Conservation (phyloP, 1,140 invertebrate species). For the Bombus turneri region DNA sequence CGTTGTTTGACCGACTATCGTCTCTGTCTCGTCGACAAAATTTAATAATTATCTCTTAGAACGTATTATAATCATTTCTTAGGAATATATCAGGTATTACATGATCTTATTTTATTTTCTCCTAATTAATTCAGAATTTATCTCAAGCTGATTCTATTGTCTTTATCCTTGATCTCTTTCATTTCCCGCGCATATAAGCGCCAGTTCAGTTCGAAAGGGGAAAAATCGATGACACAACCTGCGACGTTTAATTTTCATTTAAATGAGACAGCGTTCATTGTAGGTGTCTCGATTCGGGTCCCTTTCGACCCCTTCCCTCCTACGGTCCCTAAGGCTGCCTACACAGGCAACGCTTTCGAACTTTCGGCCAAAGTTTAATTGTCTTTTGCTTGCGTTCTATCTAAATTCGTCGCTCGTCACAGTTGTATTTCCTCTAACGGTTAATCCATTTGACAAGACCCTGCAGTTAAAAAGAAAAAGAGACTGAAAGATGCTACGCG, state of each 20-base stretch:
- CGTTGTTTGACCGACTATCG: no score
- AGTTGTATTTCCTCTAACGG: slow-evolving; percentile 13
- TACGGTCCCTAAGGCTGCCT: slow-evolving; percentile 19
- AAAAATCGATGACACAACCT: slow-evolving; percentile 65
- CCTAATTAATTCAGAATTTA: background rate
- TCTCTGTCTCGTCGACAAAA: no score
- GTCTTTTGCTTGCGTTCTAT: slow-evolving; percentile 69
- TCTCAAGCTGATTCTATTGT: background rate
- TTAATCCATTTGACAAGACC: slow-evolving; percentile 41
- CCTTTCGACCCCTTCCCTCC: slow-evolving; percentile 13
- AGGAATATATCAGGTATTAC: no score
- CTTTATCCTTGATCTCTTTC: background rate
- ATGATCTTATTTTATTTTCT: no score
- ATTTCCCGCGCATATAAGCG: background rate
- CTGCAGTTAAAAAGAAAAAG: no score
- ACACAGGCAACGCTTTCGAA: slow-evolving; percentile 68
- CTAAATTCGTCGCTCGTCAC: slow-evolving; percentile 38
- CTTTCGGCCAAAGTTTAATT: slow-evolving; percentile 77
- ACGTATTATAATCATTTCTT: no score
- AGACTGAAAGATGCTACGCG: no score
- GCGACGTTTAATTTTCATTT: slow-evolving; percentile 78
- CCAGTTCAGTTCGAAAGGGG: background rate
- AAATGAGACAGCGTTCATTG: slow-evolving; percentile 72
- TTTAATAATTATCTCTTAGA: no score
- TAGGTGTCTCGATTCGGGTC: slow-evolving; percentile 45